Base-by-base conservation (phyloP, 30 jellyfish, hydroid and myxozoan species). In the Nemopilema nomurai region DNA sequence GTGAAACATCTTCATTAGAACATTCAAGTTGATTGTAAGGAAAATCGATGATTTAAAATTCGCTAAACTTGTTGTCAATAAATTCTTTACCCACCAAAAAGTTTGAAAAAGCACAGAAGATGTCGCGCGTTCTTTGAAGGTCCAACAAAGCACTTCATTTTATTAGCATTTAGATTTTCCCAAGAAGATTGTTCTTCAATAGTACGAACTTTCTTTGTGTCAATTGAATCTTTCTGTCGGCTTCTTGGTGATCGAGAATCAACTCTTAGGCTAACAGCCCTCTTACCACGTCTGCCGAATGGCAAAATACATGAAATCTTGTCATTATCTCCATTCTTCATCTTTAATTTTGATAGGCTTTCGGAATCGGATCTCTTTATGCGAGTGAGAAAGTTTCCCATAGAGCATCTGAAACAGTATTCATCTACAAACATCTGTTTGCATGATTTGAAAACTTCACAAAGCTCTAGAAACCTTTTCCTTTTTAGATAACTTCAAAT, bases 51-150 rank as follows among this genome's bases (percentile, higher is more conserved):
- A n/a, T n/a, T n/a, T n/a, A n/a, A n/a, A n/a, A n/a, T n/a, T n/a
- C n/a, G n/a, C n/a, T n/a, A n/a, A n/a, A n/a, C n/a, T n/a, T n/a
- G n/a, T n/a, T 41, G 13, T 41, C 57, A 41, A 41, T 41, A 6
- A 51, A 85, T 25, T 21, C 16, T 8, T 22, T 0, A 30, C 77
- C 18, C 67, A 88, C 96, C 96, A 29, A 88, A 88, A 16, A 88
- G 52, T 71, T 79, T 80, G 49, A 88, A 82, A 50, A 69, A 88
- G n/a, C 79, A 52, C 62, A 49, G 52, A 50, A 88, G 76, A 65
- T 78, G 70, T 25, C 74, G 85, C 31, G 64, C 88, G 4, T 74
- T 84, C 31, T 74, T 77, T 1, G 82, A 30, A 71, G 49, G 25
- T 62, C 29, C 64, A 9, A 18, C 17, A 26, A 18, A 7, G 3